Conservation (phyloP, 1,140 invertebrate species). For the Pogonomyrmex californicus region DNA sequence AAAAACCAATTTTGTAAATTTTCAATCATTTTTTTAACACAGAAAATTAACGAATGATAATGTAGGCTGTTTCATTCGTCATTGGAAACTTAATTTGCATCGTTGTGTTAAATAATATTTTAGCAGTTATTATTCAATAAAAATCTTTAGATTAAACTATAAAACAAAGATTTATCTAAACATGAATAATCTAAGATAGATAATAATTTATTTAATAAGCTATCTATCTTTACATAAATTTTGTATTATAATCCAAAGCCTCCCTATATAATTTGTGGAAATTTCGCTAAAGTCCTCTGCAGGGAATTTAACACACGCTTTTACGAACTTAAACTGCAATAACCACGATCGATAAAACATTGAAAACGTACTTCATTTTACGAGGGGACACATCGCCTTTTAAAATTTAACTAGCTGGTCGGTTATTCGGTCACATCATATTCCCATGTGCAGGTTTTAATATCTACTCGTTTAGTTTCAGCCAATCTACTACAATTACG, state of each 20-base stretch:
- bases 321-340: conserved; percentile 43
- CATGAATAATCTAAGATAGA: not conserved
- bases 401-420: conserved; percentile 36
- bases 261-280: not conserved
- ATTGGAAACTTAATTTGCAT: not conserved
- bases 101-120: not conserved
- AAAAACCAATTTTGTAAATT: not conserved
- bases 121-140: not conserved
- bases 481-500: conserved; percentile 9
- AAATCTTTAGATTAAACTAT: conserved; percentile 2
- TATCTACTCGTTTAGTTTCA: conserved; percentile 39
- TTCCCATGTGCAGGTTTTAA: conserved; percentile 41
- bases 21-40: not conserved
- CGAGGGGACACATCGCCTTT: not conserved
- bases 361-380: conserved; percentile 53
- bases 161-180: not conserved
- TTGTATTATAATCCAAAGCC: not conserved
- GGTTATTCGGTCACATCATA: not conserved
- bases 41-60: not conserved
- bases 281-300: conserved; percentile 14
- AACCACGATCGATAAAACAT: conserved; percentile 53
- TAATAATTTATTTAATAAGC: not conserved
- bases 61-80: not conserved
- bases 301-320: conserved; percentile 34
- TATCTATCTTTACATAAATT: conserved; percentile 14